These are phyloP conservation scores for Eulemur macaco DNA, from an alignment of 2,113 vertebrate species.

Conservation along the genomic window DNA sequence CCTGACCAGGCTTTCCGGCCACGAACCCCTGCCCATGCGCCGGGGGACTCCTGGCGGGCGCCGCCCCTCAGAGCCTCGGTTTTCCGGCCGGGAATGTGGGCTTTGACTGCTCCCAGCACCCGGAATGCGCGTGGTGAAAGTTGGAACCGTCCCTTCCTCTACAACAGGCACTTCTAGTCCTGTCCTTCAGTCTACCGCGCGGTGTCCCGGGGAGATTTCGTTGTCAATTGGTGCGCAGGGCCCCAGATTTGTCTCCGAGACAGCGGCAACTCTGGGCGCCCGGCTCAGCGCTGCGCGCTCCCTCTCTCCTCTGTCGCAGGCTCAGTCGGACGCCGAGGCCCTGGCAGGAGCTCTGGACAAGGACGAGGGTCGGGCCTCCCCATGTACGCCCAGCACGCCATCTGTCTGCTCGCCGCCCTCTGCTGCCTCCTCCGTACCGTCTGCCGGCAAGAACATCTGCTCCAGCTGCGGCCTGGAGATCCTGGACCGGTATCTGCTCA, in stretches of 20 bases:
- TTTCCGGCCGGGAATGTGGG: background rate
- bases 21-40: background rate
- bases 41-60: background rate
- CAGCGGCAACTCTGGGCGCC: background rate
- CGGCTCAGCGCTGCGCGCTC: background rate
- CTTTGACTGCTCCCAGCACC: slow-evolving; percentile 2
- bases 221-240: slow-evolving; percentile 37
- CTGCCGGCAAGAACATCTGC: slow-evolving; percentile 95
- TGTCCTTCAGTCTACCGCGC: background rate
- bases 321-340: slow-evolving; percentile 94
- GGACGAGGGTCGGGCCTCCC: slow-evolving; percentile 93
- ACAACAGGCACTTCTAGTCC: slow-evolving; percentile 25
- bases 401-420: slow-evolving; percentile 95
- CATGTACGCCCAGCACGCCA: slow-evolving; percentile 95
- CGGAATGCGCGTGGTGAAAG: background rate
- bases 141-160: slow-evolving; percentile 63
- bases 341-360: slow-evolving; percentile 92
- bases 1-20: slow-evolving; percentile 16
- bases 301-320: slow-evolving; percentile 81
- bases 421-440: slow-evolving; percentile 89
- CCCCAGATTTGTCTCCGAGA: background rate
- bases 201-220: slow-evolving; percentile 55
- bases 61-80: slow-evolving; percentile 28
- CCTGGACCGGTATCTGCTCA: slow-evolving; percentile 96
- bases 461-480: slow-evolving; percentile 98